Evolutionary conservation across 2,113 vertebrate genomes (phyloP).

Genomic region (Hyaena hyaena): DNA sequence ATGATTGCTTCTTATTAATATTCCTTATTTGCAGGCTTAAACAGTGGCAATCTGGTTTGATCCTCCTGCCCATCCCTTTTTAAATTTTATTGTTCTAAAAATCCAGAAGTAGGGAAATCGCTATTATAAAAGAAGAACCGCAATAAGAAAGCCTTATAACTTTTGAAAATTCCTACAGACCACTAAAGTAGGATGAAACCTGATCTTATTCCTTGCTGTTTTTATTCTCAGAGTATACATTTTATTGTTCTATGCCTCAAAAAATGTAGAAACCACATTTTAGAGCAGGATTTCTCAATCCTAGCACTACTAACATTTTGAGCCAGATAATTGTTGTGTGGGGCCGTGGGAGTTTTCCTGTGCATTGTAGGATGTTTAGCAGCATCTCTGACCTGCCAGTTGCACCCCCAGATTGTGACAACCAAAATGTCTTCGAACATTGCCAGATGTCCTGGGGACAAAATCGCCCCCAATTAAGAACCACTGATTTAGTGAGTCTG

Average conservation of each 20-base stretch:
- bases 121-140: slow-evolving; percentile 19
- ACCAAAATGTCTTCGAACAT: not conserved
- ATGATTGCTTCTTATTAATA: slow-evolving; percentile 33
- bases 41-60: not conserved
- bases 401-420: not conserved
- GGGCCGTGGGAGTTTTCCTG: not conserved
- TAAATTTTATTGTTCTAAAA: not conserved
- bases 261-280: slow-evolving; percentile 9
- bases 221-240: not conserved
- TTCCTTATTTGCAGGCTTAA: slow-evolving; percentile 17
- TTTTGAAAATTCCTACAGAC: slow-evolving; percentile 1
- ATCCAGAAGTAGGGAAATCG: not conserved
- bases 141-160: not conserved
- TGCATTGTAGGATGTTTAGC: not conserved
- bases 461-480: not conserved
- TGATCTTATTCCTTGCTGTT: not conserved
- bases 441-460: not conserved
- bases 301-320: not conserved
- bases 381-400: not conserved
- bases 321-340: not conserved
- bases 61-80: not conserved
- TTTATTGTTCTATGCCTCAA: not conserved
- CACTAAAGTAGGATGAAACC: not conserved
- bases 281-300: slow-evolving; percentile 27
- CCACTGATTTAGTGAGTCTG: not conserved